Evolutionary conservation across 2,797 vertebrate genomes (phyloP).

Genomic region (Urosaurus nigricauda): DNA sequence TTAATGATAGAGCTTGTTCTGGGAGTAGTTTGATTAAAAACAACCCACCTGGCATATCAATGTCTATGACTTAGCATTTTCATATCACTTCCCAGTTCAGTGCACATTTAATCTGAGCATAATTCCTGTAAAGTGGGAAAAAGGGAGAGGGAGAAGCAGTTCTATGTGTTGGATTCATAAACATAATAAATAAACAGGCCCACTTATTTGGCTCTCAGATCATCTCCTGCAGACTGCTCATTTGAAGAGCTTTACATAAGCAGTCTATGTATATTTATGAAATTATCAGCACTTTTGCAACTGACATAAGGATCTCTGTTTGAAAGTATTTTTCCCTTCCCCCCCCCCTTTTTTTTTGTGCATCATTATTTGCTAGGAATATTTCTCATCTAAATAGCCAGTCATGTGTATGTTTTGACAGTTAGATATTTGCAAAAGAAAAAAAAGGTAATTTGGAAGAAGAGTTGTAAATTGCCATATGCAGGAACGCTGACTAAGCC

Average conservation of each 20-base stretch:
- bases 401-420: neutral
- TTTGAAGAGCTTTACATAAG: conserved; percentile 12
- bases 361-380: conserved; percentile 17
- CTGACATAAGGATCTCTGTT: conserved; percentile 19
- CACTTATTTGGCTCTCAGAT: neutral
- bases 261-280: conserved; percentile 25
- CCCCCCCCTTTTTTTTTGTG: neutral
- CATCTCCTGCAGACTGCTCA: neutral
- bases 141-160: neutral
- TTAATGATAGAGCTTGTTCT: no score
- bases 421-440: conserved; percentile 8
- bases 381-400: conserved; percentile 46
- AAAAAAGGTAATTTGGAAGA: conserved; percentile 41
- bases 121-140: neutral
- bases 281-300: conserved; percentile 27
- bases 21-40: no score
- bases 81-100: neutral
- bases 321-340: neutral
- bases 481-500: conserved; percentile 30
- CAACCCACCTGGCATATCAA: no score
- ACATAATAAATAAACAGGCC: fast-evolving
- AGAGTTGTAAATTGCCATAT: neutral
- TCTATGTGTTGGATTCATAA: neutral
- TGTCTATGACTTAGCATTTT: no score
- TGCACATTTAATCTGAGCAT: neutral